Percentiles rank a stretch among this genome's conserved stretches.
phyloP scores from a whole-genome alignment of 2,113 vertebrate species.

The Sturnira hondurensis region DNA sequence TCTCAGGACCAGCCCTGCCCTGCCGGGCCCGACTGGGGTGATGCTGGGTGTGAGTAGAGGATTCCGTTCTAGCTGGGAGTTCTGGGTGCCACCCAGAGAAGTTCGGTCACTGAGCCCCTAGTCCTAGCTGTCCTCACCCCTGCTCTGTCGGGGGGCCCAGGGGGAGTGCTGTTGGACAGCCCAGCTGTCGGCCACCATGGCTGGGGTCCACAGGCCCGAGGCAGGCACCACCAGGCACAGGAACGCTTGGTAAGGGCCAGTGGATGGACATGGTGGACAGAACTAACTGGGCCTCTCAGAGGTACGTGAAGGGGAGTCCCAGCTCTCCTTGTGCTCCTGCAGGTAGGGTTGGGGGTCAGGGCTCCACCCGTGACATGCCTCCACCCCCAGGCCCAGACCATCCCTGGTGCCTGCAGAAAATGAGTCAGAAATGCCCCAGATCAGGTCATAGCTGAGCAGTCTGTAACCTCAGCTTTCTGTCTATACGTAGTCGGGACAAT shows the following conservation, averaged over 20 bases:
- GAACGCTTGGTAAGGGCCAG: neutral
- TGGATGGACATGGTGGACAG: neutral
- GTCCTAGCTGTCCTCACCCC: neutral
- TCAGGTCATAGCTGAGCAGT: no score
- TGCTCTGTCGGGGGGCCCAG: neutral
- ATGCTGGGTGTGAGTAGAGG: neutral
- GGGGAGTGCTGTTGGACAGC: neutral
- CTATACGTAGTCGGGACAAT: neutral
- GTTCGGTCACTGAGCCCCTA: neutral
- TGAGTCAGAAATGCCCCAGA: neutral
- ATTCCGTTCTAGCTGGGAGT: neutral
- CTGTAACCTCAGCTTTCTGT: neutral
- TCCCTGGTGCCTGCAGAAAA: neutral
- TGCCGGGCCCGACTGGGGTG: accelerated
- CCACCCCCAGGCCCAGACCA: neutral
- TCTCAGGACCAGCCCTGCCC: neutral
- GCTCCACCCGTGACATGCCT: neutral
- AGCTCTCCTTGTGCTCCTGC: neutral
- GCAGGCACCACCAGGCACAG: neutral
- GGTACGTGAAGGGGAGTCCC: neutral
- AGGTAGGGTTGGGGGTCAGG: neutral
- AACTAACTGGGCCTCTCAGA: neutral
- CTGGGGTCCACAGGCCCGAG: neutral
- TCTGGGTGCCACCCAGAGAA: neutral
- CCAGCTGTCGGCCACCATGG: neutral